These are phyloP conservation scores for Leptoclinus maculatus DNA, from an alignment of 2,797 vertebrate species.

Conservation along the genomic window DNA sequence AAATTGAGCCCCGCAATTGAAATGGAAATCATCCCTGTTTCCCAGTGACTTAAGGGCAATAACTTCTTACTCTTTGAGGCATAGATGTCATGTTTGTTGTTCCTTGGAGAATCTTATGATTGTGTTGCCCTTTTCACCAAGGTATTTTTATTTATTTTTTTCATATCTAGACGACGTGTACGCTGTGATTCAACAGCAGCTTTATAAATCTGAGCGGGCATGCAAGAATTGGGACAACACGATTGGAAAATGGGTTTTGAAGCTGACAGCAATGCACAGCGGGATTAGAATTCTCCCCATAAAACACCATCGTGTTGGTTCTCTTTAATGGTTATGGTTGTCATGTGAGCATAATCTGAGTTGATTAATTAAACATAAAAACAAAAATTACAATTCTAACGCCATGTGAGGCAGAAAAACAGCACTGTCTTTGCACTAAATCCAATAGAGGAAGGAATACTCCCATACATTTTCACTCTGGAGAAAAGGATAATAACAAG, in stretches of 20 bases:
- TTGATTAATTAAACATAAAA: constrained; percentile 64
- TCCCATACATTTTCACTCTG: constrained; percentile 42
- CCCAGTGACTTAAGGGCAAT: constrained; percentile 67
- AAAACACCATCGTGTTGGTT: constrained; percentile 41
- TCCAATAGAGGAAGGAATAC: constrained; percentile 27
- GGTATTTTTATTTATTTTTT: constrained; percentile 42
- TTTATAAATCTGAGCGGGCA: constrained; percentile 54
- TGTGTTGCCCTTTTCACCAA: constrained; percentile 57
- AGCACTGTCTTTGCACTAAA: constrained; percentile 22
- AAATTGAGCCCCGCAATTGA: constrained; percentile 73
- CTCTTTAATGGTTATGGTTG: constrained; percentile 50
- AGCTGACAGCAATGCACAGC: constrained; percentile 46
- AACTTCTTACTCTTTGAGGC: constrained; percentile 68
- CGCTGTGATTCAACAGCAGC: constrained; percentile 18
- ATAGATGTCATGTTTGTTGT: constrained; percentile 68
- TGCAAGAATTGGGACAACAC: constrained; percentile 38
- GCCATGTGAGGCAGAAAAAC: constrained; percentile 32
- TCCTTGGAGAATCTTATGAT: constrained; percentile 67
- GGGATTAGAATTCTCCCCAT: constrained; percentile 48
- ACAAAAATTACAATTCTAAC: constrained; percentile 33
- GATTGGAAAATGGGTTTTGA: constrained; percentile 48
- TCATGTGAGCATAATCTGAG: constrained; percentile 50
- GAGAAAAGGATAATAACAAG: constrained; percentile 40
- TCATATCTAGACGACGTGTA: constrained; percentile 38
- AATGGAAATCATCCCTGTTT: constrained; percentile 75